Conservation (phyloP, 2,113 vertebrate species). For the Podarcis raffonei region DNA sequence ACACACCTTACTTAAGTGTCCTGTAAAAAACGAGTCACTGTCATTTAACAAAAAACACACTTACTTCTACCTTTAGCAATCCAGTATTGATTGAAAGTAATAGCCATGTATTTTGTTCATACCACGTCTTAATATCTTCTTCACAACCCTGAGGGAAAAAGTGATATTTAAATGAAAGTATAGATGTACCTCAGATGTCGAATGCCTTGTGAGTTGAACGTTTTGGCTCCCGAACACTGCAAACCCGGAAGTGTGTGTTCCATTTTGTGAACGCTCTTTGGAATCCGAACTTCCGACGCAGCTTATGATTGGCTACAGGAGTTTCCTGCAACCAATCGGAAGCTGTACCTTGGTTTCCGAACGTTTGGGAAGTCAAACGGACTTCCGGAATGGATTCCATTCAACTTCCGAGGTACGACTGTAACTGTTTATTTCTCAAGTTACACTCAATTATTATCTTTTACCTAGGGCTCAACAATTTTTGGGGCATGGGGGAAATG, state of each 20-base stretch:
- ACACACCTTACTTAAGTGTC: background rate
- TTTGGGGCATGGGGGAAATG: background rate
- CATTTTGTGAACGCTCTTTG: too few species aligned
- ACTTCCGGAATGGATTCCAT: too few species aligned
- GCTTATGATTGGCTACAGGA: too few species aligned
- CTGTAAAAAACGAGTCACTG: background rate
- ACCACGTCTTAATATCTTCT: constrained; percentile 55
- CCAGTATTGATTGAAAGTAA: constrained; percentile 55
- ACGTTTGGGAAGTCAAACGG: too few species aligned
- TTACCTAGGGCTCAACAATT: background rate
- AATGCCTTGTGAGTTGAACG: too few species aligned
- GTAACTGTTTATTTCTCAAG: background rate
- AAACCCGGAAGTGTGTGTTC: too few species aligned
- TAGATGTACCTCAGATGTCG: too few species aligned
- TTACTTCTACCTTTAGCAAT: constrained; percentile 59
- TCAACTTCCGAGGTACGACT: too few species aligned
- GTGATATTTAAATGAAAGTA: constrained; percentile 24
- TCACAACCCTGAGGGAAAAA: constrained; percentile 55
- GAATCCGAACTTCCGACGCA: too few species aligned
- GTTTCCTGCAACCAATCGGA: too few species aligned
- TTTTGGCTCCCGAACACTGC: too few species aligned
- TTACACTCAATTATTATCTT: background rate
- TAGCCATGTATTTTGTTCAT: constrained; percentile 40
- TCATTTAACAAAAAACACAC: constrained; percentile 10
- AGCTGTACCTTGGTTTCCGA: too few species aligned